These are phyloP conservation scores for Eudyptes chrysolophus DNA, from an alignment of 2,113 vertebrate genomes.

Conservation along the genomic window DNA sequence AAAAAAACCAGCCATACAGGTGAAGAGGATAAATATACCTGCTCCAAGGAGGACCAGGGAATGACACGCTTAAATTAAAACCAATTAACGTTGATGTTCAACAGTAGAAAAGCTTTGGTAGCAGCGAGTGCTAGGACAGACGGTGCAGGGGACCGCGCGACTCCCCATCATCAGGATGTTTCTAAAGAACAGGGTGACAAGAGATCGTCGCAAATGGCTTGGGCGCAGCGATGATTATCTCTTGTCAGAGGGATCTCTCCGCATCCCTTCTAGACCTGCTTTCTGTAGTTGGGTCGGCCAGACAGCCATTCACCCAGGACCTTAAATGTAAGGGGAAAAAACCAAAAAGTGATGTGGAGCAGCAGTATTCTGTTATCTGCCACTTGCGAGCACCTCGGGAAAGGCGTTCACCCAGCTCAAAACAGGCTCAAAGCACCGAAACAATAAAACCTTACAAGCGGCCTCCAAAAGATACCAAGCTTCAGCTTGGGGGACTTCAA, in stretches of 20 bases:
- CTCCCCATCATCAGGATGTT: rapidly evolving
- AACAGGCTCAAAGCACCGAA: background rate
- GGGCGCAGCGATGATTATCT: rapidly evolving
- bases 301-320: background rate
- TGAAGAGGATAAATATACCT: background rate
- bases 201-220: background rate
- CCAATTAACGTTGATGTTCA: rapidly evolving
- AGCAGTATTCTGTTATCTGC: background rate
- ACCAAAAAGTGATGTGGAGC: rapidly evolving
- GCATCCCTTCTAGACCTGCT: background rate
- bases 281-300: too few relatives aligned
- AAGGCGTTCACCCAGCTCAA: background rate
- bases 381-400: rapidly evolving
- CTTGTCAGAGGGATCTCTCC: background rate
- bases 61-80: background rate
- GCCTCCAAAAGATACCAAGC: background rate
- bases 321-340: background rate
- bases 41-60: background rate
- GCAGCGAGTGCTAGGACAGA: background rate
- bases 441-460: background rate
- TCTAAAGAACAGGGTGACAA: background rate
- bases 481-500: too few relatives aligned
- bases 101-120: background rate
- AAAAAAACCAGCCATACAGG: background rate
- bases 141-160: rapidly evolving